These are phyloP conservation scores for Oscheius sp. DNA, from an alignment of 1,140 invertebrate genomes.

Conservation along the genomic window DNA sequence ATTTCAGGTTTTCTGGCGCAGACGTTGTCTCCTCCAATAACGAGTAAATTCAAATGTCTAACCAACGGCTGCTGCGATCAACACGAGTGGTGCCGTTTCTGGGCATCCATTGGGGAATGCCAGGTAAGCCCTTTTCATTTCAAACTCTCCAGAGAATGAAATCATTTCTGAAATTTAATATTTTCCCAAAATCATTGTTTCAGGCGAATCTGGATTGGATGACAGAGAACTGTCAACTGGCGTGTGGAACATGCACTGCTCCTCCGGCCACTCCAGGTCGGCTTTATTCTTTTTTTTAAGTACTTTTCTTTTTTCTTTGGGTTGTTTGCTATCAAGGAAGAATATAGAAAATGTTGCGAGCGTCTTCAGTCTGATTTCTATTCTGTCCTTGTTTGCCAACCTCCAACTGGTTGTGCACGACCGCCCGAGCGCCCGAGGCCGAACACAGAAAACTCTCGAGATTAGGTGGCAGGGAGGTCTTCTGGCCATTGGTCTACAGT, in stretches of 20 bases:
- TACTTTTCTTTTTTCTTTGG: not conserved
- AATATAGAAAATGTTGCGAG: too few relatives aligned
- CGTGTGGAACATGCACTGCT: conserved; percentile 45
- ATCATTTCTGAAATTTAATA: not conserved
- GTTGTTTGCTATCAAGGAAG: not conserved
- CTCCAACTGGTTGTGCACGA: not conserved
- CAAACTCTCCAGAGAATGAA: not conserved
- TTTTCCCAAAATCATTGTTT: conserved; percentile 6
- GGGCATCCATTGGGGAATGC: conserved; percentile 59
- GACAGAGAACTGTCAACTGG: conserved; percentile 54
- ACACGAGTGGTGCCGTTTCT: conserved; percentile 61
- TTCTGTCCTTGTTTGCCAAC: not conserved
- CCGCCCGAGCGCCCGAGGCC: too few relatives aligned
- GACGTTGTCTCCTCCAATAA: conserved; percentile 46
- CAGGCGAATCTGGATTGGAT: conserved; percentile 55
- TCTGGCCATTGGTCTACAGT: too few relatives aligned
- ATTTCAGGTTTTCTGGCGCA: conserved; percentile 16
- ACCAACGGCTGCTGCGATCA: conserved; percentile 60
- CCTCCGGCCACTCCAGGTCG: not conserved
- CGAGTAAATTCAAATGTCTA: conserved; percentile 54
- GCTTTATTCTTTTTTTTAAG: not conserved
- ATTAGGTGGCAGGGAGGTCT: too few relatives aligned
- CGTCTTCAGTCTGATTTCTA: not conserved
- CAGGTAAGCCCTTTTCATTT: conserved; percentile 9
- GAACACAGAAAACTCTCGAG: too few relatives aligned